These are phyloP conservation scores for Oreochromis grahami DNA, from an alignment of 2,797 vertebrate genomes.

Conservation along the genomic window DNA sequence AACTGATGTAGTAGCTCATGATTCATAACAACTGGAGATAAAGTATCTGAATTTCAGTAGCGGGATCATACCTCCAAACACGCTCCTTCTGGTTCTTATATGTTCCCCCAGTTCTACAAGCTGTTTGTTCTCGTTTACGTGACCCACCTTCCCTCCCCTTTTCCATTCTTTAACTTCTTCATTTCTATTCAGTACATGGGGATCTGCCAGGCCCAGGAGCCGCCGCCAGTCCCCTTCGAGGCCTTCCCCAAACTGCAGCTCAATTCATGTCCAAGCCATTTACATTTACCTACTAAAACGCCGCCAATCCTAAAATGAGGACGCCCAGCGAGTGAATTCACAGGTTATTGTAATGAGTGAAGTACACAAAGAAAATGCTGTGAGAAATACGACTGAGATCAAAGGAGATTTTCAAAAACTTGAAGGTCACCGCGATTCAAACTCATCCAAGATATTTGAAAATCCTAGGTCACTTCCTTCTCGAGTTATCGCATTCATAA, in stretches of 20 bases:
- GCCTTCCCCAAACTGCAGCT: neutral
- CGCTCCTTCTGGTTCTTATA: neutral
- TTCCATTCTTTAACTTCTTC: neutral
- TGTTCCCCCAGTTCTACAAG: neutral
- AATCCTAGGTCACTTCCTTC: neutral
- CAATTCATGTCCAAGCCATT: neutral
- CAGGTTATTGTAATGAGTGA: neutral
- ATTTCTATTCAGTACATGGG: neutral
- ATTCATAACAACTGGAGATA: neutral
- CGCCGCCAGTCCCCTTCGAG: neutral
- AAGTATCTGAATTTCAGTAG: neutral
- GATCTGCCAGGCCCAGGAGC: neutral
- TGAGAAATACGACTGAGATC: neutral
- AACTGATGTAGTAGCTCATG: neutral
- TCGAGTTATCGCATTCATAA: neutral
- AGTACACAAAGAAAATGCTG: neutral
- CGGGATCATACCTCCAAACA: neutral
- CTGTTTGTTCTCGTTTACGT: neutral
- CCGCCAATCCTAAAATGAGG: neutral
- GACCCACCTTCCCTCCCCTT: neutral
- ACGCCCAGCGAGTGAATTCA: neutral
- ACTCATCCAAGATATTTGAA: neutral
- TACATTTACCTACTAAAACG: neutral
- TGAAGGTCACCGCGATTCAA: neutral
- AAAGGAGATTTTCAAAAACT: neutral